Conservation (phyloP, 2,797 vertebrate species). For the Spatula versicolor region DNA sequence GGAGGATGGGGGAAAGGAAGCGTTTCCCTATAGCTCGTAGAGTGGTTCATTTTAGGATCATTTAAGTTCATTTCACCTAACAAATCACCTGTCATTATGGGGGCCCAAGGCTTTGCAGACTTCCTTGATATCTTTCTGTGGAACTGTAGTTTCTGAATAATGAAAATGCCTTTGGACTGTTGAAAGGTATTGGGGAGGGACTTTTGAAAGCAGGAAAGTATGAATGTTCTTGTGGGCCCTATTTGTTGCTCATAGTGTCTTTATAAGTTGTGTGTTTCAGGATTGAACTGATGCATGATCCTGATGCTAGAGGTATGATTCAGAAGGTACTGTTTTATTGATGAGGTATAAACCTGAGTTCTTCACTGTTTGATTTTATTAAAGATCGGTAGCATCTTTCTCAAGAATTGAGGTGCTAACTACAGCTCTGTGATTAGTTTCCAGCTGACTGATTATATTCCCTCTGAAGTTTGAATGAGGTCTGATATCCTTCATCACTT, state of each 20-base stretch:
- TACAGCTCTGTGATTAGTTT: not conserved
- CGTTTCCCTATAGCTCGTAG: not conserved
- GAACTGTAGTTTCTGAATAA: not conserved
- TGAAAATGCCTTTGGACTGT: not conserved
- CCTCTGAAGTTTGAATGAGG: not conserved
- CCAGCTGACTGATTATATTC: not conserved
- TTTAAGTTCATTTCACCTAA: not conserved
- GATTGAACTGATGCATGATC: not conserved
- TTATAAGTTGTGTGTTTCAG: not conserved
- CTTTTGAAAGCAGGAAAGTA: not conserved
- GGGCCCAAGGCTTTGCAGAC: not conserved
- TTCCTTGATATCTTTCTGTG: not conserved
- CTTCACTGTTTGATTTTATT: conserved; percentile 7
- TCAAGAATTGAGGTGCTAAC: not conserved
- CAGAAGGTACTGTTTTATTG: not conserved
- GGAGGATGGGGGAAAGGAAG: not conserved
- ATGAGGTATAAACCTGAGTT: not conserved
- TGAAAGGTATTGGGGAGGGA: not conserved
- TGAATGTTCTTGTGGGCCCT: not conserved
- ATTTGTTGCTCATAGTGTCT: not conserved
- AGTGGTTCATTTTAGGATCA: not conserved
- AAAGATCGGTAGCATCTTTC: not conserved
- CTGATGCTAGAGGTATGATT: not conserved
- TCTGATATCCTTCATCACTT: not conserved
- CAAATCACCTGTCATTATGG: not conserved